phyloP scores from a whole-genome alignment of 2,888 invertebrate species.

The Cotesia congregata region DNA sequence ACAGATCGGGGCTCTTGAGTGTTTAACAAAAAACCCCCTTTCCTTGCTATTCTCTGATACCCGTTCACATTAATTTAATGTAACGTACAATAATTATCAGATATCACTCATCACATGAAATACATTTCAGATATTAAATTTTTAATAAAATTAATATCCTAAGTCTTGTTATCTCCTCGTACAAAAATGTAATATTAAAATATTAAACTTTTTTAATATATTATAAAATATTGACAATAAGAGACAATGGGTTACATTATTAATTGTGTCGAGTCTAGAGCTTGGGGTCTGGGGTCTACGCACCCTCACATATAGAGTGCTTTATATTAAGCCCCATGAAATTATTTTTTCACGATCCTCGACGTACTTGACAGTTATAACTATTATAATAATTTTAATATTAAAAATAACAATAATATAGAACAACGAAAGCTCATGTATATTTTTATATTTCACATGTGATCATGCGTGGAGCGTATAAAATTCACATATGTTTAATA shows the following conservation, averaged over 20 bases:
- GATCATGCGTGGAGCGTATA: too few species aligned
- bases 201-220: background rate
- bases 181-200: background rate
- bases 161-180: background rate
- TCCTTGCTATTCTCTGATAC: background rate
- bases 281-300: background rate
- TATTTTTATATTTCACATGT: too few species aligned
- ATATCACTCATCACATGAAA: background rate
- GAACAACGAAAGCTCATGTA: too few species aligned
- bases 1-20: slow-evolving; percentile 58
- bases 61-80: background rate
- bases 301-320: background rate
- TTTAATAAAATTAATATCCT: background rate
- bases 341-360: background rate
- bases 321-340: background rate
- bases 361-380: background rate
- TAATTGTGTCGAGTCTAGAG: background rate
- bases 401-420: too few species aligned
- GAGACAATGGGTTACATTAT: background rate
- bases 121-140: background rate
- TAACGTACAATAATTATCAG: background rate
- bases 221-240: background rate
- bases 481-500: too few species aligned
- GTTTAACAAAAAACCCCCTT: background rate
- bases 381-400: too few species aligned